Conservation (phyloP, 2,797 vertebrate species). For the Sciaenops ocellatus region DNA sequence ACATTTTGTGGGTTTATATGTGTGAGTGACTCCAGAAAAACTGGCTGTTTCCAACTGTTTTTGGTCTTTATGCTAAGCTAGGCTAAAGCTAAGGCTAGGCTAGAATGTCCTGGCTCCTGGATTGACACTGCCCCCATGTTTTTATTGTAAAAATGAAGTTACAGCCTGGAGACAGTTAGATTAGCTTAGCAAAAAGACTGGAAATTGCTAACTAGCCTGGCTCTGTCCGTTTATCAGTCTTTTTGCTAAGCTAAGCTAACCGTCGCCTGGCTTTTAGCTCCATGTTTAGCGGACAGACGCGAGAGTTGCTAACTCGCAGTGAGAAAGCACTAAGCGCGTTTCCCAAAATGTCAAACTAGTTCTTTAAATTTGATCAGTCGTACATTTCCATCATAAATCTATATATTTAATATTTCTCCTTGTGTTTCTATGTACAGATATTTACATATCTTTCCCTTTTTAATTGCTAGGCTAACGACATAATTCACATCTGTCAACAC, state of each 20-base stretch:
- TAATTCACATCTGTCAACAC: not conserved
- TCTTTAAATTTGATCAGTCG: not conserved
- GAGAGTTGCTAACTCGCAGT: no score
- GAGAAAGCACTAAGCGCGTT: not conserved
- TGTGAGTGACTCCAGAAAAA: no score
- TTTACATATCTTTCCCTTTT: conserved; percentile 28
- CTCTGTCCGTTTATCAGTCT: not conserved
- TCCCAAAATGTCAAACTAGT: conserved; percentile 7
- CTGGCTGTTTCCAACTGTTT: no score
- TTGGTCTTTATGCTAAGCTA: no score
- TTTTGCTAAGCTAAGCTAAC: not conserved
- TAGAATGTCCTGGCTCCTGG: no score
- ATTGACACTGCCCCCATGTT: no score
- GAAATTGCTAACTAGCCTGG: no score
- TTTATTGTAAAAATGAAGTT: no score
- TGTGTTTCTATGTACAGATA: conserved; percentile 32
- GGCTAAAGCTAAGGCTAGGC: no score
- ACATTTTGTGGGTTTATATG: not conserved
- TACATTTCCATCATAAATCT: not conserved
- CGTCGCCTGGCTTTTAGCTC: not conserved
- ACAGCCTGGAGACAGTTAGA: no score
- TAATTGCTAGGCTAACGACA: not conserved
- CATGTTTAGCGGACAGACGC: not conserved
- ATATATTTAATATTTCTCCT: conserved; percentile 13
- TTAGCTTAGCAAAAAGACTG: no score